Base-by-base conservation (phyloP, 1,140 invertebrate species). In the Sitophilus oryzae region DNA sequence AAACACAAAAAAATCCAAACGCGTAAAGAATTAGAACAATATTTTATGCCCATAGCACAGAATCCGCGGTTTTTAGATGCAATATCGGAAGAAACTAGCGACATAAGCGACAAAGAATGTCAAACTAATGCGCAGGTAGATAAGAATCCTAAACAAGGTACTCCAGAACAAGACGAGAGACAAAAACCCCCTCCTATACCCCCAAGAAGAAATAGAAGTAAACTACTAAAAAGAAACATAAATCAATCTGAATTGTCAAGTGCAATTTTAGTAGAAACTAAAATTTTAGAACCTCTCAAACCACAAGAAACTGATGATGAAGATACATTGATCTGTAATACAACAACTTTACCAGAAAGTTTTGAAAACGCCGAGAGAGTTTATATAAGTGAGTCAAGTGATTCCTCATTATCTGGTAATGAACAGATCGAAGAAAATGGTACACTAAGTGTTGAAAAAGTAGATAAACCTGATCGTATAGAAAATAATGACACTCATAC, bases 1-100 rank as follows among this genome's bases (percentile, higher is more conserved):
- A 70, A 66, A 64, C 45, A 41, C 20, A 72, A 71, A 40, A 73
- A 71, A 58, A 63, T 73, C 6, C 75, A 77, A 57, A 83, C 80
- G 65, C 78, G 80, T 40, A 76, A 73, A 14, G 69, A 74, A 25
- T 64, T 79, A 15, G 79, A 79, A 42, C 74, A 81, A 41, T 76
- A 77, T 67, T 75, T 77, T 59, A 61, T 74, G 3, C 75, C 77
- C 14, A 69, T 76, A 22, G 65, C 73, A 11, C 73, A 77, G 36
- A 75, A 77, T 55, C 78, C 78, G 16, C 74, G 82, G 63, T 79
- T 75, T 46, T 73, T 86, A 50, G 81, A 82, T 54, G 82, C 84
- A 1, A 86, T 86, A 61, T 77, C 80, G 60, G 83, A 86, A 66
- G 83, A 85, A 70, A 77, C 75, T 3, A 82, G 76, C 71, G 69